Evolutionary conservation across 2,888 invertebrate genomes (phyloP), one percentile per base, ranked within the genome.

Genomic region (Tetramorium bicarinatum): DNA sequence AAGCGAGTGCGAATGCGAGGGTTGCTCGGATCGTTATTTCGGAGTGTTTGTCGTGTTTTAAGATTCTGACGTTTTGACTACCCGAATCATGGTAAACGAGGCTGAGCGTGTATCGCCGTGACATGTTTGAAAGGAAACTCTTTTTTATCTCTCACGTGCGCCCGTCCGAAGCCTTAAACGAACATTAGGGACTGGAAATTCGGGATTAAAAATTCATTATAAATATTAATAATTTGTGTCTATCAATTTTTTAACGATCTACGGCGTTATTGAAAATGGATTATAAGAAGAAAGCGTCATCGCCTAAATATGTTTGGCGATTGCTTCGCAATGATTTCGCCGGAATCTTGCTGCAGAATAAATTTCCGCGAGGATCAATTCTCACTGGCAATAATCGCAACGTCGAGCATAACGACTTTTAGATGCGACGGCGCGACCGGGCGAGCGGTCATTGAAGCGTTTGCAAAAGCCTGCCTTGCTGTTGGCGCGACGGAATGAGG

Each of bases 51-150:
- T 92, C 92, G 93, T 94, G 92, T 94, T 94, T 94, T 93, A 94
- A 94, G 94, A 94, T 94, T 95, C 94, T 94, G 94, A 94, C 94
- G 93, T 94, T 94, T 93, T 93, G 94, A 94, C 94, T 94, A 91
- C 90, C 91, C 89, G 91, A 93, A 92, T 92, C 87, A 87, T 59
- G 72, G 62, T 64, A 62, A 85, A 69, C 72, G 87, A 67, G 62
- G 84, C 85, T 71, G 66, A 67, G 61, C 69, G 85, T 75, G 86
- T 64, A 11, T 18, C 61, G 38, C 18, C 79, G 79, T 80, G 72
- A 29, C 64, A 21, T 77, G 81, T 59, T 80, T 72, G 79, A 71
- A 59, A 49, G 59, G 25, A 47, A 84, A 81, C 86, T 83, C 87
- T 91, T 34, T 67, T 67, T 38, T 89, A 91, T 86, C 83, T 83